Percentiles rank a stretch among this genome's conserved stretches.
Evolutionary conservation across 2,113 vertebrate genomes (phyloP).

Genomic region (Ginglymostoma cirratum): DNA sequence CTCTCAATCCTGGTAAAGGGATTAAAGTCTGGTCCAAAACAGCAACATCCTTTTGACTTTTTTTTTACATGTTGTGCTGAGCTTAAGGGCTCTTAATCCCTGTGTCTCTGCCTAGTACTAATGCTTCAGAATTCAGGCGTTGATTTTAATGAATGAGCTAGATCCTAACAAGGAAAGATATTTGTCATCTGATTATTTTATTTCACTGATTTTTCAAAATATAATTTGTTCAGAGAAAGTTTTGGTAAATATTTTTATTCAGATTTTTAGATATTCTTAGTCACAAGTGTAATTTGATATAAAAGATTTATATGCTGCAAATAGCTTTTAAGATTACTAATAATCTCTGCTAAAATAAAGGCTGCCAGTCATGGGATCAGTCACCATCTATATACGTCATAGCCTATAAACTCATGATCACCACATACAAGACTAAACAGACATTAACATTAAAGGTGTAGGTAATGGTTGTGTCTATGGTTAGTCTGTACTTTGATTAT

Average conservation of each 20-base stretch:
- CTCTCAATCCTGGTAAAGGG: neutral
- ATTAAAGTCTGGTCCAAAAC: too few species aligned
- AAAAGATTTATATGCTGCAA: neutral
- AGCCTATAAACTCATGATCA: neutral
- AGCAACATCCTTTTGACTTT: neutral
- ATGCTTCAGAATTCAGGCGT: neutral
- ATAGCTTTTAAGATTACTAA: neutral
- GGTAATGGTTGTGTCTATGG: neutral
- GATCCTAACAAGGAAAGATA: neutral
- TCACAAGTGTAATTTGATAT: too few species aligned
- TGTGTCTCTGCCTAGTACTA: too few species aligned
- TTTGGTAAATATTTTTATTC: neutral
- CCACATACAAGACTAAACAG: neutral
- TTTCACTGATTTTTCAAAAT: neutral
- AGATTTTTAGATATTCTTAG: neutral
- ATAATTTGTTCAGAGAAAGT: neutral
- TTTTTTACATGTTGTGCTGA: too few species aligned
- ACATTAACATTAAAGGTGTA: neutral
- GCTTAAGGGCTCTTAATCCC: neutral
- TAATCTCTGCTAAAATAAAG: neutral
- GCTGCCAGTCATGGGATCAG: neutral
- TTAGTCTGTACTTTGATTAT: neutral
- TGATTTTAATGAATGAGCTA: neutral
- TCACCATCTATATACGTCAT: neutral
- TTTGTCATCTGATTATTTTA: neutral